phyloP scores from a whole-genome alignment of 1,140 invertebrate species.

The Macrobrachium rosenbergii region DNA sequence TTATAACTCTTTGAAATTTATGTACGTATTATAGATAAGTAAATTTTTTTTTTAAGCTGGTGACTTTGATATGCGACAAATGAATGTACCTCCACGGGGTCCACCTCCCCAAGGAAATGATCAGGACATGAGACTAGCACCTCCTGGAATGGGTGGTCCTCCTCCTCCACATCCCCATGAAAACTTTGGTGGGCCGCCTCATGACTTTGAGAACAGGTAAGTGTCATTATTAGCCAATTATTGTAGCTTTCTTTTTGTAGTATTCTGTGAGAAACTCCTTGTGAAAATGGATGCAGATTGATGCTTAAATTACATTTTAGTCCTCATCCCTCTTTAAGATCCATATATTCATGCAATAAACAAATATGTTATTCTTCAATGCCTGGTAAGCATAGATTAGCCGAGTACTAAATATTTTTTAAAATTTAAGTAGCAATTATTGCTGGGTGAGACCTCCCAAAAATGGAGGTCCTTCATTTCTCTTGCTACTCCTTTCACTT shows the following conservation, averaged over 20 bases:
- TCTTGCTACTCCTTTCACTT: not conserved
- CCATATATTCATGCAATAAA: too few species aligned
- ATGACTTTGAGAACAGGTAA: slow-evolving; percentile 63
- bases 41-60: slow-evolving; percentile 6
- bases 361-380: too few species aligned
- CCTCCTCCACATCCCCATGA: slow-evolving; percentile 57
- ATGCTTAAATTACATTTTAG: too few species aligned
- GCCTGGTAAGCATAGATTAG: too few species aligned
- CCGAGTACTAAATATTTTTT: too few species aligned
- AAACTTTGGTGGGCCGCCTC: slow-evolving; percentile 40
- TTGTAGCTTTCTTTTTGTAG: not conserved
- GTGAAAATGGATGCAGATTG: not conserved
- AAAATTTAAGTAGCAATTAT: not conserved
- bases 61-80: slow-evolving; percentile 66
- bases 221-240: not conserved
- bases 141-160: slow-evolving; percentile 60
- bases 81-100: slow-evolving; percentile 38
- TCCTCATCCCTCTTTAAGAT: too few species aligned
- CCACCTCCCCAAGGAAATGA: slow-evolving; percentile 59
- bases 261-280: not conserved
- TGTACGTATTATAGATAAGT: too few species aligned
- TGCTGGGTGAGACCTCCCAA: not conserved
- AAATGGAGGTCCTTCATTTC: not conserved
- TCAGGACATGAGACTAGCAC: slow-evolving; percentile 66
- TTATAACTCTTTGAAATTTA: too few species aligned